phyloP scores from a whole-genome alignment of 2,797 vertebrate species.

The Pangasius djambal region DNA sequence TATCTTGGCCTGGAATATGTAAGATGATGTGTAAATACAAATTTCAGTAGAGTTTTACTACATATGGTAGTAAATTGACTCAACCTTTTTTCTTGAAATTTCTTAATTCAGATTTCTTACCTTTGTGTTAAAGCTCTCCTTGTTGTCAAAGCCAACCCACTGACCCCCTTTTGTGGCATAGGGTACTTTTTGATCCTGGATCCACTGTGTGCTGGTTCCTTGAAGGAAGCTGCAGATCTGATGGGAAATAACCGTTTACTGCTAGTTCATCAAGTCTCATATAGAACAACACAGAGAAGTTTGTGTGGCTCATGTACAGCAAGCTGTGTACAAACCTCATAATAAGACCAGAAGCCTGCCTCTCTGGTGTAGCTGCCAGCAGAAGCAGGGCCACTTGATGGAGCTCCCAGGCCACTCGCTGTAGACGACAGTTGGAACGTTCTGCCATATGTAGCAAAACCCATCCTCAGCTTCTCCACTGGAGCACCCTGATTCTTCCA shows the following conservation, averaged over 20 bases:
- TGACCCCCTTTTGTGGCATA: conserved; percentile 72
- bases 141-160: conserved; percentile 84
- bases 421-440: conserved; percentile 68
- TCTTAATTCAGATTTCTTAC: conserved; percentile 58
- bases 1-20: background rate
- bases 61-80: background rate
- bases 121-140: conserved; percentile 78
- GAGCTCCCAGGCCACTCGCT: conserved; percentile 65
- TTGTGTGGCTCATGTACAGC: background rate
- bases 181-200: conserved; percentile 77
- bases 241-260: conserved; percentile 24
- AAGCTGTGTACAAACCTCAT: conserved; percentile 72
- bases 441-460: conserved; percentile 78
- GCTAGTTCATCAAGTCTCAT: background rate
- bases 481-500: conserved; percentile 77
- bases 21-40: background rate
- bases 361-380: conserved; percentile 76
- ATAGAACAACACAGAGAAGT: background rate
- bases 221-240: conserved; percentile 80
- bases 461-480: conserved; percentile 79
- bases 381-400: conserved; percentile 65
- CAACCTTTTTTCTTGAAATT: background rate
- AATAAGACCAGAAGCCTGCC: conserved; percentile 79
- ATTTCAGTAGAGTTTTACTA: background rate
- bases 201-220: conserved; percentile 68